Evolutionary conservation across 1,140 invertebrate genomes (phyloP), one percentile per base, ranked within the genome.

Genomic region (Bombus consobrinus): DNA sequence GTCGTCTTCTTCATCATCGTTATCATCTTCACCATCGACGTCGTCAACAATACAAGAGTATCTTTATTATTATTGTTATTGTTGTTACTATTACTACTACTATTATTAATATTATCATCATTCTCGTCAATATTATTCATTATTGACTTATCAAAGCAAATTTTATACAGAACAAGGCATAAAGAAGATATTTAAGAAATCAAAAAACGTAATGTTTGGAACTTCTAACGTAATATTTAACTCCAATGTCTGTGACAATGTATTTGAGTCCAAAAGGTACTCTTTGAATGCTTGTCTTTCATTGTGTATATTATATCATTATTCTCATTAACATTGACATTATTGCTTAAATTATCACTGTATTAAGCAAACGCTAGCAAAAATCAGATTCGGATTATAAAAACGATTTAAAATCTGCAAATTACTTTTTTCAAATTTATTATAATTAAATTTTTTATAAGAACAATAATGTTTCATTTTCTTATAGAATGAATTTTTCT

Each of bases 1-100:
- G 53, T 79, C 57, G 18, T 80, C 39, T 59, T 80, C 66, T 39
- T 62, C 34, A n/a, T 37, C 83, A 39, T 73, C 85, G 43, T 62
- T 37, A 76, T 72, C 57, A 62, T 34, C 66, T 64, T 64, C 28
- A 41, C 12, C 28, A 53, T 77, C 32, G n/a, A 53, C 34, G 34
- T 75, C 57, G 59, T 66, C 73, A n/a, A 79, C 77, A 57, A 57
- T 37, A n/a, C 47, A 37, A 57, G 37, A 78, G 68, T 62, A 53
- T 53, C 66, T 69, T 78, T n/a, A 39, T 89, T 64, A 80, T 85
- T 62, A 66, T 87, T 81, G 66, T 81, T 59, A 43, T 41, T 73
- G 59, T 76, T 57, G 57, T 75, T 59, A 76, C 66, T 68, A 32
- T 66, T 68, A 13, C 34, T 73, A 75, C 66, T 76, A 72, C 37